Evolutionary conservation across 1,140 invertebrate species (phyloP).

Genomic region (Acyrthosiphon pisum): DNA sequence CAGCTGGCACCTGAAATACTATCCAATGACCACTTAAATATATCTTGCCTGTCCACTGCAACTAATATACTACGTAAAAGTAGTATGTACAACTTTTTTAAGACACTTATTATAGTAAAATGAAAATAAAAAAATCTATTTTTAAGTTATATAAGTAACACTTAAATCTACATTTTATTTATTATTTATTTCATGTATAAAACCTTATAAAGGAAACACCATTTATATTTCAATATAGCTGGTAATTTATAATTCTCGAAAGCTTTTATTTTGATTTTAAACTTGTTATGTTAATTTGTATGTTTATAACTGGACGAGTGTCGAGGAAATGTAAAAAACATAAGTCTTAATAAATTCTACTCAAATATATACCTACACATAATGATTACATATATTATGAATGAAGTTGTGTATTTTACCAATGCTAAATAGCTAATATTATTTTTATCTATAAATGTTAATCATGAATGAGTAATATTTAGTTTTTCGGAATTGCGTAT

Average conservation of each 20-base stretch:
- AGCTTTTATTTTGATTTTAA: background rate
- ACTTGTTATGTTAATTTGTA: too few relatives aligned
- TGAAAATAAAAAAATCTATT: background rate
- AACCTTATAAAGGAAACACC: background rate
- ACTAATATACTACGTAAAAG: background rate
- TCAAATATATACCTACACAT: background rate
- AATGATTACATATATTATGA: background rate
- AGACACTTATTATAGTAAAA: background rate
- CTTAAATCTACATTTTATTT: background rate
- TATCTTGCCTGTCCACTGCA: constrained; percentile 1
- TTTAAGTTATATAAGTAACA: too few relatives aligned
- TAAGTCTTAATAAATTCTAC: background rate
- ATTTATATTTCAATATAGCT: background rate
- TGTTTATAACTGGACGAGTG: background rate
- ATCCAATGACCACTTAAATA: constrained; percentile 4
- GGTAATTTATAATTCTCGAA: background rate
- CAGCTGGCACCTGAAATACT: constrained; percentile 26
- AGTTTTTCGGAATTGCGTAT: background rate
- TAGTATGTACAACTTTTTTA: background rate
- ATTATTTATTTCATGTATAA: background rate
- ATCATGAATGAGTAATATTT: background rate
- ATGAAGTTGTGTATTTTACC: background rate
- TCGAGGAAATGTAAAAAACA: background rate
- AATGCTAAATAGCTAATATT: background rate
- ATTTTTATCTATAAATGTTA: background rate